Base-by-base conservation (phyloP, 2,113 vertebrate species). In the Psephotus haematonotus region DNA sequence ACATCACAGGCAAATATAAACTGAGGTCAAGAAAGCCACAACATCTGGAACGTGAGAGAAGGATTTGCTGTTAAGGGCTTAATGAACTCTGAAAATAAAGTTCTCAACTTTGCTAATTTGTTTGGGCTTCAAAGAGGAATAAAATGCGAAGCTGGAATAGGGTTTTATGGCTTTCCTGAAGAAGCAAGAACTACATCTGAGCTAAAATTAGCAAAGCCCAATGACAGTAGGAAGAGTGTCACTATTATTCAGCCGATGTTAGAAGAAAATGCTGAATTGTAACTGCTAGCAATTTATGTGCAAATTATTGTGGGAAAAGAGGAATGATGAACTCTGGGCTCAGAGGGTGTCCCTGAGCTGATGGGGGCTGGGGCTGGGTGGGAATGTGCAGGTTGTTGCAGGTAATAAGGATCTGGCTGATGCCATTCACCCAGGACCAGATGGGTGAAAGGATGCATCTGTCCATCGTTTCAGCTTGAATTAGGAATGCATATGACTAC, bases 41-140 rank as follows among this genome's bases (percentile, higher is more conserved):
- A 98, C 98, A 98, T 98, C 98, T 98, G 98, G 97, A 98, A 98
- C 11, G 59, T 96, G 96, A 98, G 98, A 96, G 98, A 98, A 97
- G 96, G 96, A 95, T 98, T 98, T 97, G 93, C 97, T 98, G 97
- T 97, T 97, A 97, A 98, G 96, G 97, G 97, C 97, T 98, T 98
- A 97, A 98, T 96, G 97, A 98, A 98, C 97, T 97, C 97, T 50
- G 93, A 98, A 98, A 98, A 98, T 98, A 98, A 98, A 98, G 97
- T 98, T 98, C 97, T 98, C 97, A 82, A 95, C 97, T 97, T 95
- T 39, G 86, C 88, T 98, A 96, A 98, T 98, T 98, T 98, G 98
- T 98, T 98, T 97, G 97, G 97, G 96, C 97, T 98, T 98, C 97
- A 93, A 97, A 98, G 90, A 85, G n/a, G 88, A 97, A 96, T 97